Percentiles rank a stretch among this genome's conserved stretches.
phyloP scores from a whole-genome alignment of 2,113 vertebrate genomes.

The Corydoras sp. region DNA sequence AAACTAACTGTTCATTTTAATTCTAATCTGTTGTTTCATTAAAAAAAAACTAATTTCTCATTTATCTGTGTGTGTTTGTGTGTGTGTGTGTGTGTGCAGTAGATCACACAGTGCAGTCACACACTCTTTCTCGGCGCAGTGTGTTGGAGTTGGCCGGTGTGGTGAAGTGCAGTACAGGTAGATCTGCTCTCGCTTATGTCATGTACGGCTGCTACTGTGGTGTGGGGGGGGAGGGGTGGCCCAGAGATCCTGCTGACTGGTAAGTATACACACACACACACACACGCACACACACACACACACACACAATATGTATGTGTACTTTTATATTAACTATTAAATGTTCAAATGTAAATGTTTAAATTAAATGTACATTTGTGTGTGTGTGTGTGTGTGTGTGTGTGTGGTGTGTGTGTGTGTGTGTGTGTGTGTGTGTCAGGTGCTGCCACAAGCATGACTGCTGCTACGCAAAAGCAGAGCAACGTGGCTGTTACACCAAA shows the following conservation, averaged over 20 bases:
- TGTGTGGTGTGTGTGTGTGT: conserved; percentile 1
- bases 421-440: conserved; percentile 58
- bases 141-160: conserved; percentile 73
- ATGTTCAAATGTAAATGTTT: no score
- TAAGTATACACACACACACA: conserved; percentile 51
- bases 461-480: conserved; percentile 67
- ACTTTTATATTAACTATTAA: not conserved
- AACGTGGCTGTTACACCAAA: conserved; percentile 61
- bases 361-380: not conserved
- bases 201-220: conserved; percentile 85
- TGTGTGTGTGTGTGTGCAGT: conserved; percentile 12
- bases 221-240: conserved; percentile 69
- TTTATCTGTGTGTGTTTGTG: conserved; percentile 1
- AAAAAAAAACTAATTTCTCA: not conserved
- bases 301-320: not conserved
- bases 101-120: not conserved
- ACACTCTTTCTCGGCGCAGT: conserved; percentile 56
- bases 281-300: conserved; percentile 15
- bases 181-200: conserved; percentile 68
- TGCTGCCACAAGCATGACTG: conserved; percentile 82
- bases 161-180: conserved; percentile 73
- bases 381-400: conserved; percentile 2
- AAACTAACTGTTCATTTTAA: no score
- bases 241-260: conserved; percentile 55
- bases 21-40: no score